Evolutionary conservation across 1,140 invertebrate species (phyloP), one percentile per base, ranked within the genome.

Genomic region (Macrobrachium nipponense): DNA sequence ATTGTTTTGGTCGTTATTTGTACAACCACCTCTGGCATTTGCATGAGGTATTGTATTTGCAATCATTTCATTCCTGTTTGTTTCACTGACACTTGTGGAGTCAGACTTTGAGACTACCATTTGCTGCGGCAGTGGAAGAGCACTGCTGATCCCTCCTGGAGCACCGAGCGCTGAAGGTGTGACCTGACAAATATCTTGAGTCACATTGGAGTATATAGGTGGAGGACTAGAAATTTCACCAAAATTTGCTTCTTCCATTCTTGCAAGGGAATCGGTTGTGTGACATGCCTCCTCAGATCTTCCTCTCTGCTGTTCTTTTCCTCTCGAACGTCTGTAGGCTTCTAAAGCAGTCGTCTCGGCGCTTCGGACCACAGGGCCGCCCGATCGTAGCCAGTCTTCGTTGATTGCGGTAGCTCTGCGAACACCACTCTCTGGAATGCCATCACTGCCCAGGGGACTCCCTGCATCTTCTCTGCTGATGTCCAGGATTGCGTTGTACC

Each of bases 211-310:
- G 51, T 51, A 51, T 51, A 51, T 51, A 10, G 51, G 51, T 51
- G 78, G 15, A 73, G 44, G 84, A 18, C 27, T 27, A 60, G 68
- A 66, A 17, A 44, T 61, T 36, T 15, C 61, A 44, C 23, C 75
- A 36, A 7, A 61, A 43, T 82, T 58, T 51, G 61, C 36, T 14
- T 64, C 73, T 27, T 88, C 87, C 17, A 82, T 20, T 59, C 66
- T 82, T n/a, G 64, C 44, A 18, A 84, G 20, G 43, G 75, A 78
- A 27, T 89, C 85, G 17, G 82, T 66, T 15, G 86, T 44, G 43
- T 87, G 76, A 15, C 87, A 72, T 11, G 87, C 61, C 73, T 89
- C 88, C 77, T 89, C 88, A 61, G 87, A 79, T 79, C 86, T 86
- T 10, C 88, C 88, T 20, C 78, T 62, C 17, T 84, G 87, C 8